Evolutionary conservation across 2,888 invertebrate genomes (phyloP).

Genomic region (Ceratothoa steindachneri): DNA sequence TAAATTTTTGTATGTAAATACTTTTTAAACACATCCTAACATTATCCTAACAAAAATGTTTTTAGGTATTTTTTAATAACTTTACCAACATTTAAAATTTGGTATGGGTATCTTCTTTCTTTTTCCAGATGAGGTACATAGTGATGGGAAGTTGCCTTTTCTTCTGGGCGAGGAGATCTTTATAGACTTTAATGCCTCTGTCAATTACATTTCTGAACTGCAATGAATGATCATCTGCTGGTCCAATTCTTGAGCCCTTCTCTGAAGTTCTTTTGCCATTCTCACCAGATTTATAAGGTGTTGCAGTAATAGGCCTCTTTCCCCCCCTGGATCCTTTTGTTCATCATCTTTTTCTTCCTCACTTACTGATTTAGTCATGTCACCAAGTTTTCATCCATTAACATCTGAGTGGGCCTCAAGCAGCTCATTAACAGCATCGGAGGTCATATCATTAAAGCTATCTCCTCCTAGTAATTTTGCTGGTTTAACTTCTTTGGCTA

Average conservation of each 20-base stretch:
- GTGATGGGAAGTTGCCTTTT: conserved; percentile 9
- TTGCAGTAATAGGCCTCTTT: not conserved
- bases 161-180: not conserved
- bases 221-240: not conserved
- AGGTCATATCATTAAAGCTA: not conserved
- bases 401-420: not conserved
- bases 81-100: conserved; percentile 16
- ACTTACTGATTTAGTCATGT: too few species aligned
- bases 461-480: not conserved
- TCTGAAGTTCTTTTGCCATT: not conserved
- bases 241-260: not conserved
- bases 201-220: not conserved
- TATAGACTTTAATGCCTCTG: not conserved
- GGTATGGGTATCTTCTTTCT: not conserved
- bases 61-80: too few species aligned
- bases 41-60: too few species aligned
- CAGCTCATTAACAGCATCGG: not conserved
- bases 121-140: not conserved
- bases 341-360: too few species aligned
- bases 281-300: not conserved
- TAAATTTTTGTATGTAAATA: too few species aligned
- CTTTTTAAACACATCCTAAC: too few species aligned
- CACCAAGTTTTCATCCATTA: too few species aligned
- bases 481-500: not conserved
- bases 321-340: not conserved